Conservation (phyloP, 2,113 vertebrate species). For the human (Homo sapiens) region DNA sequence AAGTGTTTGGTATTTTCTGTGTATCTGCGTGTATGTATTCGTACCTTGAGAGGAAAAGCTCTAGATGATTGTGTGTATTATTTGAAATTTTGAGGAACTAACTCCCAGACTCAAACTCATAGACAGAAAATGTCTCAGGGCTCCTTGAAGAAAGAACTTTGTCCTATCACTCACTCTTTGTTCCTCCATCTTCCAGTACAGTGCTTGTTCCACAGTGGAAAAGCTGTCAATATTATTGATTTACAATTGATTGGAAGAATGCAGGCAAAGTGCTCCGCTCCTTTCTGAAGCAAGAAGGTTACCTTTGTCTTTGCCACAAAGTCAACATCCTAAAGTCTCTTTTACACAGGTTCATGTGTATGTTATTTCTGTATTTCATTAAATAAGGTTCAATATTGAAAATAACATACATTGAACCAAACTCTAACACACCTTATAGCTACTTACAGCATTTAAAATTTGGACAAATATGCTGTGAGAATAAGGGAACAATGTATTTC, state of each 20-base stretch:
- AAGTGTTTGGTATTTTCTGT: fast-evolving
- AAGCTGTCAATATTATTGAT: not conserved
- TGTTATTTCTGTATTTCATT: not conserved
- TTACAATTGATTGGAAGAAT: not conserved
- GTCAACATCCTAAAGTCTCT: not conserved
- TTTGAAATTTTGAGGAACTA: not conserved
- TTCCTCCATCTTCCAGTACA: fast-evolving
- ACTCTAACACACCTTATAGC: not conserved
- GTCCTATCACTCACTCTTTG: not conserved
- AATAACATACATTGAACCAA: not conserved
- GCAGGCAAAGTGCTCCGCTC: not conserved
- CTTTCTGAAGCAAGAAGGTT: not conserved
- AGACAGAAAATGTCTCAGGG: not conserved
- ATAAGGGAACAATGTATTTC: not conserved
- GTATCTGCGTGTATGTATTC: fast-evolving
- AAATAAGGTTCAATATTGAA: not conserved
- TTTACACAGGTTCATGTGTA: not conserved
- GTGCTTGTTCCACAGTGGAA: fast-evolving
- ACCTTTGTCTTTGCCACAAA: not conserved
- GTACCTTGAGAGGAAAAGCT: not conserved
- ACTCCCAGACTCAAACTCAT: not conserved
- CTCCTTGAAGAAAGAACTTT: not conserved
- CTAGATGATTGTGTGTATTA: not conserved
- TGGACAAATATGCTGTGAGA: not conserved
- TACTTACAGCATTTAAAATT: not conserved